Percentiles rank a stretch among this genome's conserved stretches.
Evolutionary conservation across 1,140 invertebrate genomes (phyloP).

Genomic region (Riptortus pedestris): DNA sequence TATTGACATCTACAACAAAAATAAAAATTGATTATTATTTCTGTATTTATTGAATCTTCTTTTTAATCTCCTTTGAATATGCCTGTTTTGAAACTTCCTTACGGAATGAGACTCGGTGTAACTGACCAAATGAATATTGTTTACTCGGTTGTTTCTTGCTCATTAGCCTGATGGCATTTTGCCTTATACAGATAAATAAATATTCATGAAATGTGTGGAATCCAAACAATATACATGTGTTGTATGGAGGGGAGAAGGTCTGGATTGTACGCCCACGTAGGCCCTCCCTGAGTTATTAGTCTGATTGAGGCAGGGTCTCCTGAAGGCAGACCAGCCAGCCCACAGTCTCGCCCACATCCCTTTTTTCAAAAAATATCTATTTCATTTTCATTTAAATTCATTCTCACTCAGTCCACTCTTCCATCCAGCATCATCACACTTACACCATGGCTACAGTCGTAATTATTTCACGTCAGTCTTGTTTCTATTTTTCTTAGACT

Average conservation of each 20-base stretch:
- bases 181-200: too few species aligned
- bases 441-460: slow-evolving; percentile 3
- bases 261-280: background rate
- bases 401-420: background rate
- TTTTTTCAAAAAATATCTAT: slow-evolving; percentile 6
- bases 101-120: too few species aligned
- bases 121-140: too few species aligned
- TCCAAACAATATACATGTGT: too few species aligned
- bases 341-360: background rate
- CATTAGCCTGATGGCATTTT: too few species aligned
- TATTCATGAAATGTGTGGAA: too few species aligned
- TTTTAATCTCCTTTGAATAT: too few species aligned
- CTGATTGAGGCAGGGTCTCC: background rate
- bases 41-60: too few species aligned
- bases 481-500: background rate
- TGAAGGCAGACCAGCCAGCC: slow-evolving; percentile 2
- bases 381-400: slow-evolving; percentile 14
- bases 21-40: too few species aligned
- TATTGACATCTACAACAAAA: too few species aligned
- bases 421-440: background rate
- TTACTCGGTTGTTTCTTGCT: too few species aligned
- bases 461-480: background rate
- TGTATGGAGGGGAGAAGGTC: background rate
- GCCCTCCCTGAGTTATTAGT: background rate
- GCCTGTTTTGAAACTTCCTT: too few species aligned